These are phyloP conservation scores for Tethya wilhelma DNA, from an alignment of 37 sponge, comb jelly and placozoan species.

Conservation along the genomic window DNA sequence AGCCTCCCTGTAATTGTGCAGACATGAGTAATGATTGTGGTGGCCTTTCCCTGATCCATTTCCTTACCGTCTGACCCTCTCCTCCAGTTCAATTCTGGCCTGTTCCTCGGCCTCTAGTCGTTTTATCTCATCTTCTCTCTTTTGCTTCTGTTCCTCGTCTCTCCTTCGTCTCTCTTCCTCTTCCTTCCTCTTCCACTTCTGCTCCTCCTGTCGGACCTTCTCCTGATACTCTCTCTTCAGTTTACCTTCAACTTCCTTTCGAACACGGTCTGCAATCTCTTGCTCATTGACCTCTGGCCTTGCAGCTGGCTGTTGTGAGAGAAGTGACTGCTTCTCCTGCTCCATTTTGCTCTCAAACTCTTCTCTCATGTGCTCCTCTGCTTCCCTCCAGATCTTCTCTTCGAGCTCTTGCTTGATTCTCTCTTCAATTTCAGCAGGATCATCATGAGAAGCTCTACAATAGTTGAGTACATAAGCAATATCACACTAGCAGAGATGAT, in stretches of 20 bases:
- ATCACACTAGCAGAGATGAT: background rate
- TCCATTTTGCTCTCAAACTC: slow-evolving; percentile 38
- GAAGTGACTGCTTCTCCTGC: slow-evolving; percentile 23
- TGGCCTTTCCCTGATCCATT: too few relatives aligned
- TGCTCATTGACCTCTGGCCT: slow-evolving; percentile 8
- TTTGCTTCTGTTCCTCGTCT: slow-evolving; percentile 2
- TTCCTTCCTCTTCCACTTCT: slow-evolving; percentile 17
- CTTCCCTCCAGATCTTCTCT: slow-evolving; percentile 62
- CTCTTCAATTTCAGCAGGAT: slow-evolving; percentile 45
- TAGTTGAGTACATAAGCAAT: background rate
- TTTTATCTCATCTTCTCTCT: slow-evolving; percentile 42
- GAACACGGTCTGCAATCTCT: background rate
- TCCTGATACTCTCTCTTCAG: slow-evolving; percentile 24
- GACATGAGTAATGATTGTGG: too few relatives aligned
- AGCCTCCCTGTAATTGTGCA: slow-evolving; percentile 29
- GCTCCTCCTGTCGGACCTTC: slow-evolving; percentile 6
- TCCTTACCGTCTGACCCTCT: slow-evolving; percentile 31
- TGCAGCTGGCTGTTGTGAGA: too few relatives aligned
- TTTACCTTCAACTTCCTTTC: slow-evolving; percentile 18
- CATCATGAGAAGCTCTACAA: background rate
- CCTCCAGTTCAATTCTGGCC: slow-evolving; percentile 66
- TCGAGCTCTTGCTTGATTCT: slow-evolving; percentile 49
- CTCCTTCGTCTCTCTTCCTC: slow-evolving; percentile 34
- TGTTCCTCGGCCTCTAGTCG: slow-evolving; percentile 69
- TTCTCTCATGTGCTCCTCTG: slow-evolving; percentile 45